Evolutionary conservation across 1,140 invertebrate genomes (phyloP), one percentile per base, ranked within the genome.

Genomic region (Drosophila prosaltans): DNA sequence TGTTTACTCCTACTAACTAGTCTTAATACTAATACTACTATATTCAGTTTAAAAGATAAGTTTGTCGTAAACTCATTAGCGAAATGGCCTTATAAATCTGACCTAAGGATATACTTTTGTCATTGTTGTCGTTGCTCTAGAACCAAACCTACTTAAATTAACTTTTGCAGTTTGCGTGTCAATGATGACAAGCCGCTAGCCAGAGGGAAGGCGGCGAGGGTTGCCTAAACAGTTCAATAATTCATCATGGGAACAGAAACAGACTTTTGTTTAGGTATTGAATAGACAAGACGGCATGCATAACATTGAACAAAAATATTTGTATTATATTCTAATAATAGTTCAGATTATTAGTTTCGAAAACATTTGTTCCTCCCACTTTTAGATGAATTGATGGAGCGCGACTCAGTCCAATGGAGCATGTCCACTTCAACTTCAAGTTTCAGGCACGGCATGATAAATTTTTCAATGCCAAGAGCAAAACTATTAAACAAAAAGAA

Each of bases 391-490:
- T 72, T 65, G 69, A 72, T 76, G 66, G 73, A 71, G 63, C 71
- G 41, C 41, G 65, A 57, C 67, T 75, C 21, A 51, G 77, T 74
- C 75, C 75, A 78, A 78, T 78, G 68, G 74, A 78, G 74, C 74
- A 76, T 78, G 64, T 72, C 72, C 63, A 79, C 57, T 80, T 70
- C 76, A 45, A 11, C 21, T 78, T 78, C 54, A 65, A 66, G 61
- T 77, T 78, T 58, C 63, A 63, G 64, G 51, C 74, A 78, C 75
- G 76, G 73, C 76, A 78, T 78, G 76, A 78, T 81, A 80, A 76
- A 81, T 81, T 81, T 81, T 81, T 81, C 78, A 81, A 81, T 81
- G 78, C 78, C 78, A 81, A 81, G 78, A 80, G 78, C 78, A 70
- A 81, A 80, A 78, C 78, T 81, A 81, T 81, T 81, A 81, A 69